Evolutionary conservation across 1,140 invertebrate genomes (phyloP), one percentile per base, ranked within the genome.

Genomic region (Meloidogyne floridensis): DNA sequence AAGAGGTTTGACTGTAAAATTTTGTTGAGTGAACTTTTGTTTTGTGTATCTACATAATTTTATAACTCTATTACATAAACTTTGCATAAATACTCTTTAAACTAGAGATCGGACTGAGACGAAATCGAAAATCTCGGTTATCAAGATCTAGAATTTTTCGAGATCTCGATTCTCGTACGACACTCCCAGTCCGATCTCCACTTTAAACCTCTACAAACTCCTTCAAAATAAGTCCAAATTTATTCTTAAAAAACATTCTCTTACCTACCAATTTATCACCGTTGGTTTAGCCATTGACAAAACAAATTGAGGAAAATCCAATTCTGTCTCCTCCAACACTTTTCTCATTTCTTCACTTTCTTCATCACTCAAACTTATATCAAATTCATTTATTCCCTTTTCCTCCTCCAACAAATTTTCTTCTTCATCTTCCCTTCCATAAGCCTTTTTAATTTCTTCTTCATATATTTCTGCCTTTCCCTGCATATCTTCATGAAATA

Each of bases 221-320:
- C 32, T 32, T 2, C 20, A 18, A 43, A 15, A 43, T 80, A 42
- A 13, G 32, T 3, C 13, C 13, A 80, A 9, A 15, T 6, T 77
- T 13, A 10, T 74, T 13, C 1, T 9, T 15, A 56, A 32, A 69
- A 42, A 13, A 11, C 11, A 32, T 15, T 11, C 42, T 47, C 8
- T 81, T 6, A 5, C 4, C 11, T 69, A 84, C 84, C 84, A 85
- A 56, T 79, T 65, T 47, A 85, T 74, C 8, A 85, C 76, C 15
- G 82, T 54, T 11, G 81, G 81, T 73, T 77, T 87, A 7, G 84
- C 83, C 75, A 81, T 87, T 8, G 32, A 51, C 0, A 53, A 56
- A 13, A 85, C 54, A 59, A 86, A 85, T 65, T 84, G 84, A 53
- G 82, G 20, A 59, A 85, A 82, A 15, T 85, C 83, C 51, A 87